Base-by-base conservation (phyloP, 2,888 invertebrate species). In the Drosophila kanekoi region DNA sequence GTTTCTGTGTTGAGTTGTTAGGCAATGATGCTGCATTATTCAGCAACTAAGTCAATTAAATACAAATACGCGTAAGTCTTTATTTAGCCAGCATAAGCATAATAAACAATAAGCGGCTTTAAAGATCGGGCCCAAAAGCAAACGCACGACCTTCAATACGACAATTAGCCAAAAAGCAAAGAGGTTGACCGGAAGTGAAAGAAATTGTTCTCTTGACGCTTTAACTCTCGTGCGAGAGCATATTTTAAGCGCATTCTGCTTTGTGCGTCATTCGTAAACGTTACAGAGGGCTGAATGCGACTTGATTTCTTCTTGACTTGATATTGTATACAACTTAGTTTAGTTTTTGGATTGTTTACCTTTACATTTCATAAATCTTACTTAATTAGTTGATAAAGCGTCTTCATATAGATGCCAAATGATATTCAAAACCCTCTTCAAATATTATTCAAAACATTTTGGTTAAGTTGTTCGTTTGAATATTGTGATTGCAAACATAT, bases 11-110 rank as follows among this genome's bases (percentile, higher is more conserved):
- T 2, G 18, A n/a, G 23, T 11, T 53, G 13, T 67, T 52, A 38
- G 28, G 18, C 69, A 66, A 58, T 66, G 59, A 69, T 57, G 59
- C 70, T 37, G 70, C 69, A 69, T 49, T 49, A 49, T 69, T 28
- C 18, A 49, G 33, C 44, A 57, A 68, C 20, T 43, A 48, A 69
- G 33, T 32, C 38, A 54, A 61, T 58, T 69, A 51, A 66, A 20
- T 69, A 43, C 16, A 23, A 11, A 62, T 35, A 16, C 48, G 5
- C 9, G n/a, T 14, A 11, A 10, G n/a, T 8, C n/a, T 60, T 18
- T 28, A 51, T 48, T 44, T 18, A 37, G 6, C n/a, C 35, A 13
- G 20, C 16, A 35, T 18, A 23, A 32, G 13, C 32, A 35, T 40
- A 38, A n/a, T 3, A 47, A 43, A 18, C 20, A 37, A 54, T 49